Base-by-base conservation (phyloP, 2,888 invertebrate species). In the Ditula angustiorana region DNA sequence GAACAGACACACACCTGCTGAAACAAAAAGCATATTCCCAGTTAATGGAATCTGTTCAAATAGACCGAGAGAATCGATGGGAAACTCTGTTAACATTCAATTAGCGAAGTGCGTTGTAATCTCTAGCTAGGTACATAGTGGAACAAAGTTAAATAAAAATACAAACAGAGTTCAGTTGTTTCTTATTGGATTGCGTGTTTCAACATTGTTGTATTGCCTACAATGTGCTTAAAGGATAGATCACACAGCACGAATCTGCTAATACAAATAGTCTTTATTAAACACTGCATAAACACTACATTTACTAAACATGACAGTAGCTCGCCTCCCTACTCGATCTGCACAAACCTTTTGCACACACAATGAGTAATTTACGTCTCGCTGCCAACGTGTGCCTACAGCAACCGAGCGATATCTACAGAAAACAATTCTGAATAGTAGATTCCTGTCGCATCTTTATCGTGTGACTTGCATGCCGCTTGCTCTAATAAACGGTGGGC, bases 141-240 rank as follows among this genome's bases (percentile, higher is more conserved):
- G 41, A 30, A 13, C 26, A 13, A 50, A 28, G 50, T 52, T 60
- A 60, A 50, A 59, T 59, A 59, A 60, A 37, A 60, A 60, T 21
- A 41, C 50, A 60, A 58, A 58, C 47, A 44, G 10, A 8, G 41
- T 41, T 41, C 19, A 19, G 19, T 28, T 33, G 26, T 8, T 26
- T 21, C 28, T 59, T 50, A 26, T 59, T 59, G 24, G 37, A 49
- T 59, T 59, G 21, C 11, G 47, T 59, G 59, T 19, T 19, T 21
- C 49, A 11, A 26, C 19, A 19, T 41, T 41, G 8, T 10, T 41
- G 19, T 41, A 19, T 10, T 19, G 8, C 2, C 8, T 19, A 5
- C 16, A 13, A n/a, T n/a, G n/a, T 16, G 35, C 35, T 37, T 37
- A 5, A 37, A 16, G 35, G 35, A n/a, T n/a, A n/a, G n/a, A n/a